These are phyloP conservation scores for Hippocampus barbouri DNA, from an alignment of 2,113 vertebrate genomes.

Conservation along the genomic window DNA sequence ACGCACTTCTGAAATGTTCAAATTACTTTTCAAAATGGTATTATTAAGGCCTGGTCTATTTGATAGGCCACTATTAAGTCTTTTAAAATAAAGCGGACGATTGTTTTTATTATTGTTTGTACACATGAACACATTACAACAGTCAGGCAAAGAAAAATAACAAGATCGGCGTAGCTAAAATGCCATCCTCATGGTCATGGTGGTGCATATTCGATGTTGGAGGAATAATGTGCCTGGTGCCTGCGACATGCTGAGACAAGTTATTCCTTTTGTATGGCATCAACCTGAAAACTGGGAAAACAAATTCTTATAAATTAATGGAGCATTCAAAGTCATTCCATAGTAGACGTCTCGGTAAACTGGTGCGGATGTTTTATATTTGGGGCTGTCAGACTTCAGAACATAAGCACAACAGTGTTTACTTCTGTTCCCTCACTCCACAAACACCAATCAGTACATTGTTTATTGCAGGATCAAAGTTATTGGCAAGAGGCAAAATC, in stretches of 20 bases:
- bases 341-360: not conserved
- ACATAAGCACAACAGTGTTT: not conserved
- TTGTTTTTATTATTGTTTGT: no score
- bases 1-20: no score
- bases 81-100: no score
- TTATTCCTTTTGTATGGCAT: not conserved
- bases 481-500: constrained; percentile 1
- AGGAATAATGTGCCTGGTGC: not conserved
- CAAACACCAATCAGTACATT: not conserved
- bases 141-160: no score
- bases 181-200: no score
- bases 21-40: no score
- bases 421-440: not conserved
- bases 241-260: not conserved
- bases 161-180: no score
- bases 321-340: not conserved
- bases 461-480: not conserved
- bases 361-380: not conserved
- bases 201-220: not conserved
- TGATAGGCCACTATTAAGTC: no score
- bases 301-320: not conserved
- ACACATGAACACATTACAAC: no score
- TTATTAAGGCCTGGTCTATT: no score
- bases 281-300: not conserved
- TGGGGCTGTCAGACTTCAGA: not conserved